A percentile compares a stretch with the other conserved stretches of the same genome.
Conservation (phyloP, 2,797 vertebrate genomes). For the Megalops cyprinoides region DNA sequence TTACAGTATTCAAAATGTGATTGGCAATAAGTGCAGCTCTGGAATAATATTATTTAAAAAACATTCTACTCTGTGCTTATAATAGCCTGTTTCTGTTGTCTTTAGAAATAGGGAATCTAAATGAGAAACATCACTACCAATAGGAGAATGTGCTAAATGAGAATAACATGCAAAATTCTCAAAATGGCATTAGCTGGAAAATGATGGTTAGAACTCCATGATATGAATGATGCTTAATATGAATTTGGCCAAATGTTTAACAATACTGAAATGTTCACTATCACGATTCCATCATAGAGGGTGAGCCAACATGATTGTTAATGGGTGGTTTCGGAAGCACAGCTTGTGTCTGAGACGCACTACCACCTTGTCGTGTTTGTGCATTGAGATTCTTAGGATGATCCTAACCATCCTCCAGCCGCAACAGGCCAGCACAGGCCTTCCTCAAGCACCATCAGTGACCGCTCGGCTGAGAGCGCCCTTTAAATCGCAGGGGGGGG, state of each 20-base stretch:
- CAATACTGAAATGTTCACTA: neutral
- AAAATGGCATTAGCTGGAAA: neutral
- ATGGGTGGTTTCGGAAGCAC: no score
- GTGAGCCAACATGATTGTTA: no score
- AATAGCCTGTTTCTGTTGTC: neutral
- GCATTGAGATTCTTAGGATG: constrained; percentile 62
- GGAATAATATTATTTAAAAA: neutral
- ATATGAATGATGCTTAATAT: neutral
- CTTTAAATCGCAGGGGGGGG: constrained; percentile 47
- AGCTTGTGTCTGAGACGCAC: no score
- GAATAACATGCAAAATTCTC: neutral
- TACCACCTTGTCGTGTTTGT: no score
- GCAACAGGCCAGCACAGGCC: constrained; percentile 48
- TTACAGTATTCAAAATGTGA: neutral
- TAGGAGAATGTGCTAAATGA: neutral
- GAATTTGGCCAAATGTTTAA: neutral
- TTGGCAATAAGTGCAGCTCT: neutral
- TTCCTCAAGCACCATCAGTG: constrained; percentile 56
- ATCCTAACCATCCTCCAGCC: constrained; percentile 58
- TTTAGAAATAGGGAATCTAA: no score
- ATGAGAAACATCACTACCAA: no score
- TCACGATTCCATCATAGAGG: no score
- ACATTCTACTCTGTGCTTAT: neutral
- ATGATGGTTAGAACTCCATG: neutral
- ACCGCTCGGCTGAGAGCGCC: constrained; percentile 41